These are phyloP conservation scores for Lycia hirtaria DNA, from an alignment of 2,888 invertebrate genomes.

Conservation along the genomic window DNA sequence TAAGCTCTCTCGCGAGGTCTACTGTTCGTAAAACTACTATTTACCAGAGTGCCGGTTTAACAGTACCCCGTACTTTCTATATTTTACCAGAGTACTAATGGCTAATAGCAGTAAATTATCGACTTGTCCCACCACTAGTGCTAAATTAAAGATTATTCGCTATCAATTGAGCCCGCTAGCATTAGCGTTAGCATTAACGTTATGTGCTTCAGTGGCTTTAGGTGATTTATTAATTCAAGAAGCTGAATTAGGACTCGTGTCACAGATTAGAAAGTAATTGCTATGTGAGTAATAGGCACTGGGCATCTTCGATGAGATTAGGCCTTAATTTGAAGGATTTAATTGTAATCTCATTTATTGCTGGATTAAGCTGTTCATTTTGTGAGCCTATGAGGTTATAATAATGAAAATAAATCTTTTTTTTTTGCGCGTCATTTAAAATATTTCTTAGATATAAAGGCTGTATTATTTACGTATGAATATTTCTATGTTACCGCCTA, in stretches of 20 bases:
- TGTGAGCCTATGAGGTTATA: no score
- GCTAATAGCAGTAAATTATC: slow-evolving; percentile 21
- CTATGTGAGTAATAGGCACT: neutral
- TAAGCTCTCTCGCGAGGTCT: no score
- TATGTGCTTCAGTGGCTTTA: slow-evolving; percentile 10
- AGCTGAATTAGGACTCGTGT: neutral
- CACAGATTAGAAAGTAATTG: slow-evolving; percentile 1
- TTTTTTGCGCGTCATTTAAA: neutral
- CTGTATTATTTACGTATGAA: no score
- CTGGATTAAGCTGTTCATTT: neutral
- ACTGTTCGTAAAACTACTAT: no score
- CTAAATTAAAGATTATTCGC: slow-evolving; percentile 29
- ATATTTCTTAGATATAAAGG: no score
- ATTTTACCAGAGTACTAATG: neutral
- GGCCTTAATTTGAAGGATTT: neutral
- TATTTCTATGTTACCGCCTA: no score
- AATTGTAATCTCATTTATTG: neutral
- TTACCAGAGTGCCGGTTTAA: no score
- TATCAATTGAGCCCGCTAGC: slow-evolving; percentile 20
- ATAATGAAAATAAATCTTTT: neutral
- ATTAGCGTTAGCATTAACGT: slow-evolving; percentile 11
- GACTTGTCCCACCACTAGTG: slow-evolving; percentile 1
- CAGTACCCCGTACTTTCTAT: neutral
- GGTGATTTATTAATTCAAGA: slow-evolving; percentile 7
- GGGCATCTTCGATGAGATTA: neutral